A percentile compares a stretch with the other conserved stretches of the same genome.
Conservation (phyloP, 2,797 vertebrate genomes). For the Spinus olivaceus region DNA sequence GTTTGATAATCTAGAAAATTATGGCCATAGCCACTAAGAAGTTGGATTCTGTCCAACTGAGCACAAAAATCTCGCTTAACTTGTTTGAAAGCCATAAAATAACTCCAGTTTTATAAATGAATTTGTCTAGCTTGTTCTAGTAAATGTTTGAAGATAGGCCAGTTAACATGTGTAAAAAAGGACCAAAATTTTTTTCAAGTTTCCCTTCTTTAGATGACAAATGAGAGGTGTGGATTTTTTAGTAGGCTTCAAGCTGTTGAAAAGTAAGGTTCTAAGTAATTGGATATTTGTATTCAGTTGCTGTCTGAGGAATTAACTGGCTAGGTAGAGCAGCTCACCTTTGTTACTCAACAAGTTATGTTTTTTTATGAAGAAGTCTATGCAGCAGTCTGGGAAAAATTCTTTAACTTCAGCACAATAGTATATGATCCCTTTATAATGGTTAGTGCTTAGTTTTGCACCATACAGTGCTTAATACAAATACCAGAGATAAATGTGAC, state of each 20-base stretch:
- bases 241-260: neutral
- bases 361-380: neutral
- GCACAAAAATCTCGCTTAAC: neutral
- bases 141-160: neutral
- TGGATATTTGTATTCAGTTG: neutral
- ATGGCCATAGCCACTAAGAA: neutral
- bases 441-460: neutral
- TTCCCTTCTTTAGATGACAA: neutral
- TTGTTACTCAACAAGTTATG: neutral
- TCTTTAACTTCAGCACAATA: neutral
- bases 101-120: neutral
- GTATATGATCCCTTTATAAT: neutral
- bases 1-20: neutral
- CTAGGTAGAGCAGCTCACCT: neutral
- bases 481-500: neutral
- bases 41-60: neutral
- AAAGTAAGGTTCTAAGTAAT: neutral
- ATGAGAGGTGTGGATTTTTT: neutral
- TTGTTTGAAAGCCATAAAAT: neutral
- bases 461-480: neutral
- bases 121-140: neutral
- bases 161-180: neutral
- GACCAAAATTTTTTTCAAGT: neutral
- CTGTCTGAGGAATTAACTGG: neutral
- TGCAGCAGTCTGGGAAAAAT: neutral